A percentile compares a stretch with the other conserved stretches of the same genome.
phyloP scores from a whole-genome alignment of 2,113 vertebrate species.

The Pongo abelii region DNA sequence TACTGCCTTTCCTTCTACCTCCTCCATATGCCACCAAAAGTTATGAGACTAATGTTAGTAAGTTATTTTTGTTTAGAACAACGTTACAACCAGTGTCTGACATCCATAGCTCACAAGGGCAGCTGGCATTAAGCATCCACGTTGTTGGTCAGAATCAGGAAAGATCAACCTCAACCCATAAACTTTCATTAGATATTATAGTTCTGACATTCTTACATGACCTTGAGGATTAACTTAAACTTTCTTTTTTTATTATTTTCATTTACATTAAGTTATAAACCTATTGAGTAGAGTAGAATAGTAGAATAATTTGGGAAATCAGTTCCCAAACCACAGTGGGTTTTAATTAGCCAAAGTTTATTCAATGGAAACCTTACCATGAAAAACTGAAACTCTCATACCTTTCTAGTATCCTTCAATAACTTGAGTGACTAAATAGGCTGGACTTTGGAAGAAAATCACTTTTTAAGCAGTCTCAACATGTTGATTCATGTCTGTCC shows the following conservation, averaged over 20 bases:
- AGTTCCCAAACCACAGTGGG: neutral
- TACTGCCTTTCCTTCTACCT: neutral
- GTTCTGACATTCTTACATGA: neutral
- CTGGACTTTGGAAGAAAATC: neutral
- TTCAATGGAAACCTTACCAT: neutral
- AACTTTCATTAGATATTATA: neutral
- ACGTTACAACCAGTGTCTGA: neutral
- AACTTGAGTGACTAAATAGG: neutral
- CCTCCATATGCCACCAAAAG: neutral
- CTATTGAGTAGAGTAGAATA: neutral
- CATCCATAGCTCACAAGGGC: neutral
- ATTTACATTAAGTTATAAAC: neutral
- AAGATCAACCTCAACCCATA: neutral
- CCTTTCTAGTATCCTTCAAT: neutral
- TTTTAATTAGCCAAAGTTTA: constrained; percentile 45
- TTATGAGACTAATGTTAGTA: neutral
- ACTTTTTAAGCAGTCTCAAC: neutral
- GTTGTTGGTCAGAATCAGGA: neutral
- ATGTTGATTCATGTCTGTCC: neutral
- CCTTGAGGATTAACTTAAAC: neutral
- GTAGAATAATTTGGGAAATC: constrained; percentile 7
- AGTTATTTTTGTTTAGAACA: neutral
- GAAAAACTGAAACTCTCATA: neutral
- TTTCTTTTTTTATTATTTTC: neutral
- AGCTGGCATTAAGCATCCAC: neutral